A percentile compares a stretch with the other conserved stretches of the same genome.
phyloP scores from a whole-genome alignment of 2,797 vertebrate species.

The Scyliorhinus canicula region DNA sequence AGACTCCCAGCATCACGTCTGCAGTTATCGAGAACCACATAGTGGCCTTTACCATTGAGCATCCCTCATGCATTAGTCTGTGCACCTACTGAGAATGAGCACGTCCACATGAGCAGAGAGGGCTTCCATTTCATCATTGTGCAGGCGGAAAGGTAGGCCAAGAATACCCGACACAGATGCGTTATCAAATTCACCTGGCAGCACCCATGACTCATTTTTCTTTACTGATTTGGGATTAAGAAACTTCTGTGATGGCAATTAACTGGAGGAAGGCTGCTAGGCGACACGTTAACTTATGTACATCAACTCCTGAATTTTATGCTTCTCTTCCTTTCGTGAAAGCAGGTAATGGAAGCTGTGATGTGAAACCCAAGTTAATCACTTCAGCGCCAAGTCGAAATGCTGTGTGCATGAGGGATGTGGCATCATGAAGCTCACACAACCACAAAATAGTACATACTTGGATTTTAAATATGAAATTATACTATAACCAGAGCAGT shows the following conservation, averaged over 20 bases:
- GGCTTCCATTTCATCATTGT: neutral
- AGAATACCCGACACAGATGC: no score
- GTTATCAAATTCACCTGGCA: neutral
- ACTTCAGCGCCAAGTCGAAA: neutral
- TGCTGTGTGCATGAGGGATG: neutral
- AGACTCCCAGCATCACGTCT: neutral
- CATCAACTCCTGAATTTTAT: neutral
- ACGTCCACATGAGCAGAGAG: neutral
- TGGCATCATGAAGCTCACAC: neutral
- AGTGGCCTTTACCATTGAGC: neutral
- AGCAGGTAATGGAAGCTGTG: neutral
- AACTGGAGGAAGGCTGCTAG: neutral
- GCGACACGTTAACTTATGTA: neutral
- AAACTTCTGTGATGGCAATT: neutral
- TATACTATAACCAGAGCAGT: neutral
- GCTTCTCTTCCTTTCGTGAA: neutral
- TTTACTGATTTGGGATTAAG: neutral
- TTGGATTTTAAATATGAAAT: neutral
- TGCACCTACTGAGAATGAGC: neutral
- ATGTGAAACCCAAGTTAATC: neutral
- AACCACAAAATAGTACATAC: neutral
- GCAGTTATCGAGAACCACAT: neutral
- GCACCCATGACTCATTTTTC: conserved; percentile 17
- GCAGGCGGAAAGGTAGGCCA: neutral
- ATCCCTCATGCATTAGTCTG: neutral